A percentile compares a stretch with the other conserved stretches of the same genome.
Conservation (phyloP, 2,113 vertebrate genomes). For the Dendrocopos noguchii region DNA sequence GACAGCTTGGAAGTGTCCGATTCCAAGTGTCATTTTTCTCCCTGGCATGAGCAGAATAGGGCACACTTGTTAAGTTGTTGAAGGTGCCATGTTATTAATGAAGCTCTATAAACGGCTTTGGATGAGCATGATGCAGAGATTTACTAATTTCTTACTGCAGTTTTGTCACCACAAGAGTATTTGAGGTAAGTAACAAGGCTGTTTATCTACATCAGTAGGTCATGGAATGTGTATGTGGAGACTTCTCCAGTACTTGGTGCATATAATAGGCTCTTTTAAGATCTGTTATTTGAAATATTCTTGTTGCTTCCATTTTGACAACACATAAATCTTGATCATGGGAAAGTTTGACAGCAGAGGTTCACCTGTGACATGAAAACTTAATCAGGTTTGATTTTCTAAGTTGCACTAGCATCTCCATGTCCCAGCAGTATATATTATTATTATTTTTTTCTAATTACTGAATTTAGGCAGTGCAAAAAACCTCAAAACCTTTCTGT, state of each 20-base stretch:
- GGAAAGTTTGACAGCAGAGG: background rate
- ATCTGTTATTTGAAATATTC: background rate
- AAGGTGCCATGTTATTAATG: fast-evolving
- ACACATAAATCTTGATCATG: background rate
- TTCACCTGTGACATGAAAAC: background rate
- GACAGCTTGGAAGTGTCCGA: background rate
- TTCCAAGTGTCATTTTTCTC: background rate
- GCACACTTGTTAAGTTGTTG: background rate
- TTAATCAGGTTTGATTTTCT: background rate
- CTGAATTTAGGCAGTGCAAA: background rate
- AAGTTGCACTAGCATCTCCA: background rate
- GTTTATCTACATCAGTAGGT: background rate
- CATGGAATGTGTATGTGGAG: background rate
- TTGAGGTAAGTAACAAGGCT: background rate
- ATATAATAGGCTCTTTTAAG: background rate
- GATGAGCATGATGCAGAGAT: background rate
- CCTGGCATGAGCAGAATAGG: background rate
- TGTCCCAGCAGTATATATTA: background rate
- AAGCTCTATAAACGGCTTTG: background rate
- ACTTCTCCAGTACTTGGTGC: background rate
- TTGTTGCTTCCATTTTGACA: background rate
- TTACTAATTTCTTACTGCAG: background rate
- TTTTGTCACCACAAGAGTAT: background rate
- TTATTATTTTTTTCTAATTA: background rate
- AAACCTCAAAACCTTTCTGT: background rate